Evolutionary conservation across 2,888 invertebrate genomes (phyloP).

Genomic region (Xestia ashworthii): DNA sequence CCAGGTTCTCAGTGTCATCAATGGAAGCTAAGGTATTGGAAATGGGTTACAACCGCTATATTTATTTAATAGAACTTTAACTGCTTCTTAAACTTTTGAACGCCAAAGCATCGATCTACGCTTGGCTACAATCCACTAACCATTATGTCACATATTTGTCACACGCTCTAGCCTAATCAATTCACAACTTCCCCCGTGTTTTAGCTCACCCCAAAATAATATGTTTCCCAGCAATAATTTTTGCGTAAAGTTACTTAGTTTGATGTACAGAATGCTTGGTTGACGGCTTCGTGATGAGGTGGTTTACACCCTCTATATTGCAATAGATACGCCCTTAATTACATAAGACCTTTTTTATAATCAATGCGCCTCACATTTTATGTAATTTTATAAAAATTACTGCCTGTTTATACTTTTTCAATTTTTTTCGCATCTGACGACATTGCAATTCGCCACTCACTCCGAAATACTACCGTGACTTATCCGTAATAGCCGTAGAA

Average conservation of each 20-base stretch:
- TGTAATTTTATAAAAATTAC: background rate
- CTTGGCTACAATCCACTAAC: too few relatives aligned
- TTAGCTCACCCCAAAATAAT: too few relatives aligned
- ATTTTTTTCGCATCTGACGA: background rate
- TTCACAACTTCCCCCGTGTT: too few relatives aligned
- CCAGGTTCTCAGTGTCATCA: background rate
- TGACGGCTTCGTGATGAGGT: too few relatives aligned
- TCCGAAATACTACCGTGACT: background rate
- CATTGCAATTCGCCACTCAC: background rate
- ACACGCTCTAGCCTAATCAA: too few relatives aligned
- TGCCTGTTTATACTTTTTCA: background rate
- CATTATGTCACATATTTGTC: too few relatives aligned
- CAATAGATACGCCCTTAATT: background rate
- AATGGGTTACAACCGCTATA: background rate
- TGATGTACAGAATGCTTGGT: too few relatives aligned
- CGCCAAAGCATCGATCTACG: too few relatives aligned
- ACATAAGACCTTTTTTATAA: background rate
- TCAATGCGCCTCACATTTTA: background rate
- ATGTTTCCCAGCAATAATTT: too few relatives aligned
- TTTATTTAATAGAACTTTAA: background rate
- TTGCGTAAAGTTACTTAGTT: too few relatives aligned
- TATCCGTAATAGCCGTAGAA: conserved; percentile 4
- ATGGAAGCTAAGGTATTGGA: background rate
- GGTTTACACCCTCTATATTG: too few relatives aligned
- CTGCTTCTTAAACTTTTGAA: too few relatives aligned